Conservation (phyloP, 2,797 vertebrate genomes). For the Agapornis canus region DNA sequence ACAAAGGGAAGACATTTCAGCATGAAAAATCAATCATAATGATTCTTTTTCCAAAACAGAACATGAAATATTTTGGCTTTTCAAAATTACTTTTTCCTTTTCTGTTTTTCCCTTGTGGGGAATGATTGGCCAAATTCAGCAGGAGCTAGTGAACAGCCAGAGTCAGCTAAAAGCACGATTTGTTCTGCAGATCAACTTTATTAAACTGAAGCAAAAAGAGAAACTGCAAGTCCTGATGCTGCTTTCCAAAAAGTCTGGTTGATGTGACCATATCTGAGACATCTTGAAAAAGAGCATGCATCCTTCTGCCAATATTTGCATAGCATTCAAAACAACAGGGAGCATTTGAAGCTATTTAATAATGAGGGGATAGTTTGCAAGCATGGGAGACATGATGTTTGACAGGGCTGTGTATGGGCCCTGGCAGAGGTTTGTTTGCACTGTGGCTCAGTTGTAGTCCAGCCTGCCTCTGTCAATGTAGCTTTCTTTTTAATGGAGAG, state of each 20-base stretch:
- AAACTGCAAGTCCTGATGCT: neutral
- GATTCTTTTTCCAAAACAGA: neutral
- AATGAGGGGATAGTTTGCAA: neutral
- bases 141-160: neutral
- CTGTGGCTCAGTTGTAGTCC: neutral
- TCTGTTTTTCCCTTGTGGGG: neutral
- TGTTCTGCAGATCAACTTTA: neutral
- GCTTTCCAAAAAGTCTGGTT: neutral
- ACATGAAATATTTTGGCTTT: constrained; percentile 23
- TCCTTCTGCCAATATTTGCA: constrained; percentile 32
- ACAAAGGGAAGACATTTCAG: neutral
- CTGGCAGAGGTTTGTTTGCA: constrained; percentile 37
- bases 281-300: neutral
- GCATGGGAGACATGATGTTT: neutral
- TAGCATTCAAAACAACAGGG: neutral
- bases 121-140: neutral
- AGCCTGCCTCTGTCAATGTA: neutral
- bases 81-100: neutral
- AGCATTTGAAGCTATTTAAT: neutral
- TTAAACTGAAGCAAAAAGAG: neutral
- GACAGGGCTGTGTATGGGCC: neutral
- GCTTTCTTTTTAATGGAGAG: constrained; percentile 13
- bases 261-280: neutral
- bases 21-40: neutral
- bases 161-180: neutral